phyloP scores from a whole-genome alignment of 2,797 vertebrate species.

The Oceanodroma leucorhoa region DNA sequence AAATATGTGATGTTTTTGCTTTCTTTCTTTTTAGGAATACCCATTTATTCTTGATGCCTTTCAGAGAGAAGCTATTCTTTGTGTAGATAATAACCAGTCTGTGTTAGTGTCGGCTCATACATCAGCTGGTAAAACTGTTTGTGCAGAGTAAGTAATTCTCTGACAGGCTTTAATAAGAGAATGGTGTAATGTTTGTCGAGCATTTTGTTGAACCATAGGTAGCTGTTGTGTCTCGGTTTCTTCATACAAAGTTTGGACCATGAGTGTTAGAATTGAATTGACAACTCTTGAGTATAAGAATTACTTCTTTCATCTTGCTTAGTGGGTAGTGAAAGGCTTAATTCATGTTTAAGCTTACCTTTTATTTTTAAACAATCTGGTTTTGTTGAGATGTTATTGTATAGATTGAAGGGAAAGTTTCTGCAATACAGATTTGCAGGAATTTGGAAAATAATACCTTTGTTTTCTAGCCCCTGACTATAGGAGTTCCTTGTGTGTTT shows the following conservation, averaged over 20 bases:
- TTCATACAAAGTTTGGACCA: background rate
- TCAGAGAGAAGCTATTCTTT: conserved; percentile 94
- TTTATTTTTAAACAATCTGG: background rate
- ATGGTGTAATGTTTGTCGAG: background rate
- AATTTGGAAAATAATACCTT: background rate
- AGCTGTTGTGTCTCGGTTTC: background rate
- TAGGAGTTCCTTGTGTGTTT: background rate
- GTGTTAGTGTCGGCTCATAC: conserved; percentile 97
- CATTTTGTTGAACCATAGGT: background rate
- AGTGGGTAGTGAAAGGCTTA: background rate
- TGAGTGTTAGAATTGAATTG: background rate
- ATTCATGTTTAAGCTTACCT: background rate
- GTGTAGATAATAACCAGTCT: conserved; percentile 97
- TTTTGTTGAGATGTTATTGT: background rate
- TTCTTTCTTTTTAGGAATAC: conserved; percentile 86
- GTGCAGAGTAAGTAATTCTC: conserved; percentile 90
- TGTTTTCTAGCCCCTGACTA: background rate
- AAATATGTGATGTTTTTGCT: background rate
- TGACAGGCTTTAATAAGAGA: background rate
- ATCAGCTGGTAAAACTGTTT: conserved; percentile 97
- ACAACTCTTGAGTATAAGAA: background rate
- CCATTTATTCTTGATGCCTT: conserved; percentile 96
- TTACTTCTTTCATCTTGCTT: background rate
- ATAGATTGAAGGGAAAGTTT: background rate
- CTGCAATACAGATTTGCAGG: background rate